Conservation (phyloP, 1,140 invertebrate genomes). For the Diabrotica undecimpunctata region DNA sequence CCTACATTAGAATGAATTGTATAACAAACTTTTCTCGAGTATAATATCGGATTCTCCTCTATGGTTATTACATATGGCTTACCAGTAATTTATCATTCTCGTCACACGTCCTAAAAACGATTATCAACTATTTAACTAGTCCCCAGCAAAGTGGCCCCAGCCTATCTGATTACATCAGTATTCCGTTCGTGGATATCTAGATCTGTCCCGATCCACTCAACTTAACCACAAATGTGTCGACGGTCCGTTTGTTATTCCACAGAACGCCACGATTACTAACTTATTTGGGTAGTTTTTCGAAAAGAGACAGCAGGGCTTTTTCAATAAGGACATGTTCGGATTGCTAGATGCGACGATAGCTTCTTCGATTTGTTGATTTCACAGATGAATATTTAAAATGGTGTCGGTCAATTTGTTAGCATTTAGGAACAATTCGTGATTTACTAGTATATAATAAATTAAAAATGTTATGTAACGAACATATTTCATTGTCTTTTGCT, state of each 20-base stretch:
- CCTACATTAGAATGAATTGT: not conserved
- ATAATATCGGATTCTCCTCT: too few relatives aligned
- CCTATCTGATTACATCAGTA: conserved; percentile 38
- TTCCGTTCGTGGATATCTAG: conserved; percentile 27
- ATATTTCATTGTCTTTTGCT: too few relatives aligned
- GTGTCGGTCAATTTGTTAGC: too few relatives aligned
- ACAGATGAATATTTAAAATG: too few relatives aligned
- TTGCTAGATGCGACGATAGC: conserved; percentile 1
- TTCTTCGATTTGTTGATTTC: too few relatives aligned
- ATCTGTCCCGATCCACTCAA: conserved; percentile 37
- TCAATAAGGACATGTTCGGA: conserved; percentile 10
- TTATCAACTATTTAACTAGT: conserved; percentile 16
- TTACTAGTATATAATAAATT: too few relatives aligned
- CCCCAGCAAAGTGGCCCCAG: not conserved
- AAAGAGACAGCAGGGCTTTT: conserved; percentile 4
- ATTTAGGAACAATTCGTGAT: too few relatives aligned
- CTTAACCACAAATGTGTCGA: conserved; percentile 29
- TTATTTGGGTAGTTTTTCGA: not conserved
- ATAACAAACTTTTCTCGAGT: not conserved
- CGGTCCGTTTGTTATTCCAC: conserved; percentile 34
- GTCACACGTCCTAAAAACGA: conserved; percentile 5
- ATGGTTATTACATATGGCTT: not conserved
- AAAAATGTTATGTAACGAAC: too few relatives aligned
- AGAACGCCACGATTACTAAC: conserved; percentile 10
- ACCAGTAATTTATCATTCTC: not conserved